Conservation (phyloP, 2,797 vertebrate species). For the Myotis vivesi region DNA sequence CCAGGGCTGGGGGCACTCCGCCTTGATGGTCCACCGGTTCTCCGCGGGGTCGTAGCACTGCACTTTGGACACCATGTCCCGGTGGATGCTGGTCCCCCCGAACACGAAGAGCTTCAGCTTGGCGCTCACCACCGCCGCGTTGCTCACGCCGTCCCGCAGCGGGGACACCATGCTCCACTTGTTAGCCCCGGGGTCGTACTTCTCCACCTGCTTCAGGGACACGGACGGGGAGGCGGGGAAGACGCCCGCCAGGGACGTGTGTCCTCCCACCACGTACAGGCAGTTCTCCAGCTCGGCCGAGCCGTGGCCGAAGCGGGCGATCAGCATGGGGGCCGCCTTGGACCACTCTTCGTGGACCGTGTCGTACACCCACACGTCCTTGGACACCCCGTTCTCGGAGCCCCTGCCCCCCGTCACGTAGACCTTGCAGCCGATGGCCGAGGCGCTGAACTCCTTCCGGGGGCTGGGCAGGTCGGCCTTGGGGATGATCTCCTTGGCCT, state of each 20-base stretch:
- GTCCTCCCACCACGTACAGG: conserved; percentile 94
- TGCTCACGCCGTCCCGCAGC: conserved; percentile 93
- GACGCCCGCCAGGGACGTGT: conserved; percentile 93
- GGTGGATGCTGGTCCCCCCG: conserved; percentile 93
- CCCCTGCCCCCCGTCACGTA: conserved; percentile 95
- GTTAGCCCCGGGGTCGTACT: conserved; percentile 91
- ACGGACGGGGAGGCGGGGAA: conserved; percentile 95
- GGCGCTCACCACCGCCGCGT: conserved; percentile 94
- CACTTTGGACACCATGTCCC: conserved; percentile 95
- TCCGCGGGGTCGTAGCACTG: conserved; percentile 93
- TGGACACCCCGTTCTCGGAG: conserved; percentile 95
- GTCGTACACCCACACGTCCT: conserved; percentile 97
- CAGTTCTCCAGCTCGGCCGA: conserved; percentile 94
- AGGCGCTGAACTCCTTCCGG: conserved; percentile 96
- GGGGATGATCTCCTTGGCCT: conserved; percentile 96
- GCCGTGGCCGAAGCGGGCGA: conserved; percentile 95
- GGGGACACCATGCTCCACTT: conserved; percentile 97
- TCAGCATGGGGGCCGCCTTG: conserved; percentile 95
- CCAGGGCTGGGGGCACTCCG: conserved; percentile 95
- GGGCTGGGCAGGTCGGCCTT: conserved; percentile 95
- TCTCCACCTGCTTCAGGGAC: conserved; percentile 95
- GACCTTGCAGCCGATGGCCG: conserved; percentile 95
- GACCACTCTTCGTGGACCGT: conserved; percentile 95
- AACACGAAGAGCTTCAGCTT: conserved; percentile 95
- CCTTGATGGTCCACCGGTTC: conserved; percentile 93